Evolutionary conservation across 2,888 invertebrate genomes (phyloP), one percentile per base, ranked within the genome.

Genomic region (Amphipyra tragopoginis): DNA sequence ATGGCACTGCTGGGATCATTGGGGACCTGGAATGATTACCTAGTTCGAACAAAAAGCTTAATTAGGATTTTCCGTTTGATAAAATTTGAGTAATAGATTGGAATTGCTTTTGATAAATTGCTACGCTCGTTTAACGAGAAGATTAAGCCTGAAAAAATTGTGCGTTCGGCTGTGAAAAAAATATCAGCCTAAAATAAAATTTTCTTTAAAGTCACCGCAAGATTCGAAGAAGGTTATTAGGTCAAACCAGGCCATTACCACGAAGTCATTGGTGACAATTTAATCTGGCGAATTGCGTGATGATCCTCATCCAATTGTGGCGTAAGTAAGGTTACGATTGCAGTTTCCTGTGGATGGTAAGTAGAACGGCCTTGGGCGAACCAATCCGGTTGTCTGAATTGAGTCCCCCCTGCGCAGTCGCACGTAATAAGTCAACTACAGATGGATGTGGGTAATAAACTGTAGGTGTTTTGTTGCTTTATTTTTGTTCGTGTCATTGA

Each of bases 331-430:
- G 47, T 51, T 49, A 63, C 39, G 75, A 74, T 74, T 64, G 40
- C 21, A 7, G 48, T 50, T 61, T 74, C 74, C 74, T 70, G 79
- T 56, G 34, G 11, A 14, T 43, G 42, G 10, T 60, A 70, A 65
- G 51, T 70, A 67, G 38, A 48, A 14, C 11, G 72, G 36, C 74
- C 74, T 65, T 70, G 74, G 21, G 33, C 43, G 26, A 49, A 55
- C 39, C 62, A 67, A 60, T 77, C 53, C 44, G 52, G 40, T 39
- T 33, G 73, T 36, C 47, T 13, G 59, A 59, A 52, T 36, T 43
- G 59, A 58, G 61, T 42, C 64, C 75, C 72, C 77, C 61, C 59
- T 49, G 52, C 15, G 45, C 15, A 38, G 39, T 50, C 11, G 59
- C n/a, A 21, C 52, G 43, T 21, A 21, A 8, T 74, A 70, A 60